Evolutionary conservation across 2,888 invertebrate genomes (phyloP).

Genomic region (Plebejus melissa): DNA sequence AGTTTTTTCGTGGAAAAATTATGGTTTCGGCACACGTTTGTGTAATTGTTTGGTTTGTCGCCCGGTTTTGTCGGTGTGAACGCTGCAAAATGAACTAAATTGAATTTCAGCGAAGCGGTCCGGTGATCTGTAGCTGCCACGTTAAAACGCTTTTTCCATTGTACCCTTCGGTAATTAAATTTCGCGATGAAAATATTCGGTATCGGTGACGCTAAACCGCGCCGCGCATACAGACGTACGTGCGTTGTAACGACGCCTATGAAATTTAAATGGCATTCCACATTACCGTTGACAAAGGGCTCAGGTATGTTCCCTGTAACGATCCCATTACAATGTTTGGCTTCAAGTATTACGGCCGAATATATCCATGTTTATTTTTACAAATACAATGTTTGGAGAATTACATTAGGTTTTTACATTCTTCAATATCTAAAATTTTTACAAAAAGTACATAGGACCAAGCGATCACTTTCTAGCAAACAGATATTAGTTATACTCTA

Average conservation of each 20-base stretch:
- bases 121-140: conserved; percentile 51
- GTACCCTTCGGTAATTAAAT: conserved; percentile 38
- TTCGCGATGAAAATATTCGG: conserved; percentile 33
- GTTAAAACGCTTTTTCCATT: conserved; percentile 36
- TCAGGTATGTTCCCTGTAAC: conserved; percentile 12
- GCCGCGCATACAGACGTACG: background rate
- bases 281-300: conserved; percentile 1
- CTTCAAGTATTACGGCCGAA: background rate
- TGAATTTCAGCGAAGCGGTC: conserved; percentile 67
- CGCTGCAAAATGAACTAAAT: conserved; percentile 60
- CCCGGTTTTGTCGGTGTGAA: conserved; percentile 50
- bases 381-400: background rate
- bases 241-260: conserved; percentile 25
- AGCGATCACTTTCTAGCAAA: too few species aligned
- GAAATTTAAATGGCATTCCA: conserved; percentile 27
- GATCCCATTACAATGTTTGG: conserved; percentile 8
- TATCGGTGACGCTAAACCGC: conserved; percentile 29
- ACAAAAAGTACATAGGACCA: too few species aligned
- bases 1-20: conserved; percentile 67
- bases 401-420: background rate
- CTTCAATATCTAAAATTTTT: too few species aligned
- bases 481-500: too few species aligned
- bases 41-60: conserved; percentile 77
- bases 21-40: conserved; percentile 71
- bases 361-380: background rate